Base-by-base conservation (phyloP, 1,140 invertebrate species). In the Choristoneura fumiferana region DNA sequence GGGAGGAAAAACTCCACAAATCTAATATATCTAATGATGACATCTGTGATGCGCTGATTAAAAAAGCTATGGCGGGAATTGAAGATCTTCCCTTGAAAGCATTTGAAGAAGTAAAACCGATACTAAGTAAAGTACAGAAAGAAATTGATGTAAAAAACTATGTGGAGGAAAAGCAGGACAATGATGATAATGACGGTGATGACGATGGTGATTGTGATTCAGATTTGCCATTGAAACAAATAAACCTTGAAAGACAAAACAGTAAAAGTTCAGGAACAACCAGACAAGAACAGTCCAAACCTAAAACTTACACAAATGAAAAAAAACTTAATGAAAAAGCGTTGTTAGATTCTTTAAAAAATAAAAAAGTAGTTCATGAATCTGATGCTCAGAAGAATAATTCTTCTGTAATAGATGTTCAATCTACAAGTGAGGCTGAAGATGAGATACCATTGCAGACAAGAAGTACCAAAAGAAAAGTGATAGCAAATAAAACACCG, bases 11-110 rank as follows among this genome's bases (percentile, higher is more conserved):
- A 62, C 60, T 90, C 12, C 84, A 80, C 58, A 72, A 84, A 67
- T 84, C 77, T 1, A 89, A 89, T 55, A 82, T 89, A 61, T 83
- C 87, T 8, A 90, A 90, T 73, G 87, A 90, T 67, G 81, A 89
- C 61, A 82, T 87, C 38, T 90, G 88, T 68, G 73, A 90, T 72
- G 82, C 83, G 17, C 58, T 90, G 10, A 85, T 90, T 49, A 82
- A 84, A 62, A 89, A 86, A 66, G 87, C 87, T 8, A 83, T 90
- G 73, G 81, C 82, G 60, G 74, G 81, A 33, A 84, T 87, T 10
- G 79, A 81, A 70, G 73, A 76, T 58, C 70, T 81, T 39, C 74
- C 76, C 53, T 22, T 71, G 12, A 69, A 69, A 22, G n/a, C 52
- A 14, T 8, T 62, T 13, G 52, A 71, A 54, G 73, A 78, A 55